Base-by-base conservation (phyloP, 2,888 invertebrate genomes). In the Eupeodes latifasciatus region DNA sequence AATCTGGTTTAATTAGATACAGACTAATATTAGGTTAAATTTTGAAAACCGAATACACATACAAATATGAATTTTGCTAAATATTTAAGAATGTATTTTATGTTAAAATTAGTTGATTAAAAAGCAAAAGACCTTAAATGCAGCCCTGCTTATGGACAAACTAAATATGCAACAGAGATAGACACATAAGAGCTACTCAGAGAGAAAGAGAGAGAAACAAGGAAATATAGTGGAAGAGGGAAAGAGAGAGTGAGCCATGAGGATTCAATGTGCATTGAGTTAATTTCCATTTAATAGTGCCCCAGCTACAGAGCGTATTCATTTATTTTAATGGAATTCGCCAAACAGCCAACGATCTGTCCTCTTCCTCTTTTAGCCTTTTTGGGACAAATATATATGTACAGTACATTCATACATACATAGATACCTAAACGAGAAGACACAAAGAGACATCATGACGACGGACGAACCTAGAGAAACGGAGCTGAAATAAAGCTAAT, bases 281-380 rank as follows among this genome's bases (percentile, higher is more conserved):
- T 88, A 85, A 88, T 88, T 88, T 81, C 78, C 88, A 85, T 88
- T 78, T 81, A 88, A 88, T 85, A 75, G 81, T 69, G 77, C 67
- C 55, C 84, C 62, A 53, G 74, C 76, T 11, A 47, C 64, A 27
- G 66, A 69, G 75, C 49, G 81, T 88, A 88, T 81, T 88, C 81
- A 75, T 85, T 84, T 85, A 78, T 64, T 81, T 88, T 88, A 85
- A 88, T 88, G 88, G 75, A 88, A 88, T 78, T 74, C 74, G 55
- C 77, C 71, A 74, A 40, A 53, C 53, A 55, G 36, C 59, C 6
- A 72, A 72, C 61, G 74, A 75, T 64, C 77, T 59, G 49, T 77
- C 57, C 77, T 67, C n/a, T 44, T 36, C 12, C 55, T 36, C 12
- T n/a, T 62, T 64, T 64, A 9, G 27, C 27, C 27, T 40, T 40